Conservation (phyloP, 2,888 invertebrate species). For the Acleris cristana region DNA sequence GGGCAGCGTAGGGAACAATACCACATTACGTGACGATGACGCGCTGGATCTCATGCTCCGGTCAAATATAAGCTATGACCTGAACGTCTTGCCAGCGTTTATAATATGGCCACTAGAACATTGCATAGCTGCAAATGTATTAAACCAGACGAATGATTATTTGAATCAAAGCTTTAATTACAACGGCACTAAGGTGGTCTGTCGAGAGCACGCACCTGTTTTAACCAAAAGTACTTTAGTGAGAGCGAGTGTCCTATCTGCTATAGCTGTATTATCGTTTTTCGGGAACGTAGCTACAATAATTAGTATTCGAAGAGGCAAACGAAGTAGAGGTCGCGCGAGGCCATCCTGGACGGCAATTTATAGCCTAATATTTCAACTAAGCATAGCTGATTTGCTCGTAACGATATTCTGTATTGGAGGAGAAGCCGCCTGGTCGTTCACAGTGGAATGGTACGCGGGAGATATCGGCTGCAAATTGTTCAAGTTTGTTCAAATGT, state of each 20-base stretch:
- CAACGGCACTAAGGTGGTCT: slow-evolving; percentile 68
- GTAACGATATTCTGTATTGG: slow-evolving; percentile 92
- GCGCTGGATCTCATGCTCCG: slow-evolving; percentile 56
- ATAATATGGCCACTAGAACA: slow-evolving; percentile 67
- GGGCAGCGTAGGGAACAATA: slow-evolving; percentile 75
- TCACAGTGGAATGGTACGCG: slow-evolving; percentile 91
- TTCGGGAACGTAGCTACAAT: slow-evolving; percentile 90
- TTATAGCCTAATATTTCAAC: slow-evolving; percentile 90
- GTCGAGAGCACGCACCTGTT: slow-evolving; percentile 87
- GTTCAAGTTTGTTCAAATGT: slow-evolving; percentile 92
- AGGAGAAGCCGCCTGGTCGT: slow-evolving; percentile 92
- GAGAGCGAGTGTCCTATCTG: slow-evolving; percentile 86
- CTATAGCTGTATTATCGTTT: slow-evolving; percentile 89
- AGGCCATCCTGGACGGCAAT: slow-evolving; percentile 88
- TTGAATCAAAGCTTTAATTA: slow-evolving; percentile 53
- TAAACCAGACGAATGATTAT: slow-evolving; percentile 60
- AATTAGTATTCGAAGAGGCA: slow-evolving; percentile 88
- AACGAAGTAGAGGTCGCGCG: slow-evolving; percentile 80
- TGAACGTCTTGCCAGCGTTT: slow-evolving; percentile 47
- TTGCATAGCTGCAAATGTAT: slow-evolving; percentile 59
- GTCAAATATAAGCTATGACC: slow-evolving; percentile 53
- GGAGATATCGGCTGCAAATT: slow-evolving; percentile 90
- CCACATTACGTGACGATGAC: slow-evolving; percentile 71
- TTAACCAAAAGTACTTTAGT: slow-evolving; percentile 86
- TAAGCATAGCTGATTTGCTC: slow-evolving; percentile 92